A percentile compares a stretch with the other conserved stretches of the same genome.
These are phyloP conservation scores for Gasteruption jaculator DNA, from an alignment of 2,888 invertebrate species.

Conservation along the genomic window DNA sequence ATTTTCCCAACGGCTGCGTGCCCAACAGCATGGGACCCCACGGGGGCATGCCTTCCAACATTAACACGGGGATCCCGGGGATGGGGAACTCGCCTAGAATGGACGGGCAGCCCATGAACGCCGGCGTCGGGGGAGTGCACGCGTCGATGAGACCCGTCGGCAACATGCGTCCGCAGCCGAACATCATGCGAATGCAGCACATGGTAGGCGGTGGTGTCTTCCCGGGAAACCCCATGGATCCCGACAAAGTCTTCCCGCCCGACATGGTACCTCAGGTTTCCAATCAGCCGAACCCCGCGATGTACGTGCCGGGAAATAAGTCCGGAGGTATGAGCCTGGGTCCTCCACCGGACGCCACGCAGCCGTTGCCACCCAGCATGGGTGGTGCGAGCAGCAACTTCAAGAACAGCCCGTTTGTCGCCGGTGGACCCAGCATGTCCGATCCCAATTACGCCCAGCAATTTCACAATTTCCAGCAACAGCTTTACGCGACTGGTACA, in stretches of 20 bases:
- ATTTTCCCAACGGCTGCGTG: slow-evolving; percentile 65
- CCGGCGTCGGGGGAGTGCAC: slow-evolving; percentile 44
- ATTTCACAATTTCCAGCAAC: slow-evolving; percentile 94
- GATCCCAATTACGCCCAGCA: slow-evolving; percentile 93
- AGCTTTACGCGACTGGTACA: slow-evolving; percentile 84
- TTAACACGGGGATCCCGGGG: slow-evolving; percentile 49
- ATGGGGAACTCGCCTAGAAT: slow-evolving; percentile 42
- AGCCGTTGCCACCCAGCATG: slow-evolving; percentile 76
- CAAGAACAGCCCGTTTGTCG: slow-evolving; percentile 70
- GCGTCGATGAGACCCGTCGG: slow-evolving; percentile 51
- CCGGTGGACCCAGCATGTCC: slow-evolving; percentile 78
- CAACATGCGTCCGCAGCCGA: slow-evolving; percentile 47
- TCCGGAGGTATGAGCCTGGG: slow-evolving; percentile 57
- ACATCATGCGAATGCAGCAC: slow-evolving; percentile 49
- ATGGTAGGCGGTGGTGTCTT: slow-evolving; percentile 49
- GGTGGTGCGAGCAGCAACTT: slow-evolving; percentile 63
- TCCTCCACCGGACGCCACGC: slow-evolving; percentile 62
- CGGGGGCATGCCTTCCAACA: slow-evolving; percentile 52
- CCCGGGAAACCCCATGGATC: slow-evolving; percentile 47
- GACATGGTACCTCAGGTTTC: slow-evolving; percentile 42
- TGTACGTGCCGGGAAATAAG: slow-evolving; percentile 59
- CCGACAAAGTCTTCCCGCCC: slow-evolving; percentile 47
- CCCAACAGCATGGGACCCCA: slow-evolving; percentile 54
- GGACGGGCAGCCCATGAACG: slow-evolving; percentile 54
- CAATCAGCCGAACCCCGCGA: slow-evolving; percentile 54